A percentile compares a stretch with the other conserved stretches of the same genome.
Conservation (phyloP, 2,797 vertebrate species). For the Gymnocypris eckloni region DNA sequence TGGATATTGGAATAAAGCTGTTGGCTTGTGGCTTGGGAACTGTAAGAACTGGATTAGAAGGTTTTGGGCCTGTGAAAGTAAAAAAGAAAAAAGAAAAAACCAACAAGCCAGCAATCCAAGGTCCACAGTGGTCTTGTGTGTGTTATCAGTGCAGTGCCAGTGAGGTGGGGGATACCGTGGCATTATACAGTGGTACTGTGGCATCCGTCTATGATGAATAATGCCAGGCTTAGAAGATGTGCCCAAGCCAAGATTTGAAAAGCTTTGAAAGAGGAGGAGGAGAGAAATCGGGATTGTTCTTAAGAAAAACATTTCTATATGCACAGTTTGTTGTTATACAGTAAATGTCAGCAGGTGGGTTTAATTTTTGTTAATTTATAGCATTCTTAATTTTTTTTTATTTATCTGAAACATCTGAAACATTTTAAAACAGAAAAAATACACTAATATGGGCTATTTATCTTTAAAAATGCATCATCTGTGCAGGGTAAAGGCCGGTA, state of each 20-base stretch:
- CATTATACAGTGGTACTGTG: slow-evolving; percentile 52
- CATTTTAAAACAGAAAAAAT: background rate
- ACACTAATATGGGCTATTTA: background rate
- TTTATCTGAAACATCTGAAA: background rate
- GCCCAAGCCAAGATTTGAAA: slow-evolving; percentile 55
- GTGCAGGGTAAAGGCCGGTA: slow-evolving; percentile 28
- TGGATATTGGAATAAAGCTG: slow-evolving; percentile 49
- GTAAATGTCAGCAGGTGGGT: slow-evolving; percentile 8
- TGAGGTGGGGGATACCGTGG: slow-evolving; percentile 57
- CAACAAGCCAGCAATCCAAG: slow-evolving; percentile 57
- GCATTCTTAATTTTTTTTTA: background rate
- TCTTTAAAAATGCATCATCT: background rate
- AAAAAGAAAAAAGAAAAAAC: slow-evolving; percentile 41
- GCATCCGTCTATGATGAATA: slow-evolving; percentile 46
- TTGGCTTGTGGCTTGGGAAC: slow-evolving; percentile 51
- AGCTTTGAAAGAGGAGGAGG: slow-evolving; percentile 41
- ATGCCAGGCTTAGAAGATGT: slow-evolving; percentile 54
- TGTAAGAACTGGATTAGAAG: slow-evolving; percentile 59
- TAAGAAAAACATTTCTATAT: slow-evolving; percentile 24
- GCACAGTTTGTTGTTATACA: background rate
- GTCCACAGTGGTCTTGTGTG: slow-evolving; percentile 61
- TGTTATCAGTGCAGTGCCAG: slow-evolving; percentile 63
- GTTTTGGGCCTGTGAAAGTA: slow-evolving; percentile 51
- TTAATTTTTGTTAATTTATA: background rate
- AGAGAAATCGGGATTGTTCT: slow-evolving; percentile 25